Conservation (phyloP, 2,113 vertebrate species). For the Edolisoma coerulescens region DNA sequence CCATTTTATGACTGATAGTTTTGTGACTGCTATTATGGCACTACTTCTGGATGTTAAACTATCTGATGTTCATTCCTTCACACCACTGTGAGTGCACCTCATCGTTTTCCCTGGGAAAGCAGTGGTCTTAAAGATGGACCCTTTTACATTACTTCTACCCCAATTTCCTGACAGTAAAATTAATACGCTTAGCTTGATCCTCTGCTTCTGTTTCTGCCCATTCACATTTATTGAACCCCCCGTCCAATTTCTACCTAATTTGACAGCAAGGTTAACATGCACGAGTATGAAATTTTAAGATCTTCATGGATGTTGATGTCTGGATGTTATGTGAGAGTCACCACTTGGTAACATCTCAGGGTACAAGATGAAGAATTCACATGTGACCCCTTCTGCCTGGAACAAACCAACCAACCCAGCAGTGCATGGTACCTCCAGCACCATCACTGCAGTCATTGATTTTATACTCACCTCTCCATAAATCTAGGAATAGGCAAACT, state of each 20-base stretch:
- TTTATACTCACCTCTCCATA: neutral
- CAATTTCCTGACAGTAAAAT: neutral
- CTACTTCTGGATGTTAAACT: neutral
- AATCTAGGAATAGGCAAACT: neutral
- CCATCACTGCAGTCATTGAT: neutral
- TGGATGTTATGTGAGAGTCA: neutral
- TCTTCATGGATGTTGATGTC: neutral
- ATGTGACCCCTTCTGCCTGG: neutral
- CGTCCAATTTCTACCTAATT: neutral
- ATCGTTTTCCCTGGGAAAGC: neutral
- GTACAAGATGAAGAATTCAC: neutral
- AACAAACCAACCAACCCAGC: neutral
- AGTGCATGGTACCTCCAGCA: neutral
- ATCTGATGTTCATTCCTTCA: neutral
- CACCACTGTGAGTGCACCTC: neutral
- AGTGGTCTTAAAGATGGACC: neutral
- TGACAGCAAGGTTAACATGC: neutral
- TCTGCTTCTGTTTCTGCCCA: neutral
- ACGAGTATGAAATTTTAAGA: neutral
- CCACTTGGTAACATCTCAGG: neutral
- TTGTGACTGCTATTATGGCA: neutral
- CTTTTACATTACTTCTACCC: neutral
- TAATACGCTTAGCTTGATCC: neutral
- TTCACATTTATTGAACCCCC: neutral
- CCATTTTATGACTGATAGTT: neutral